Conservation (phyloP, 2,797 vertebrate species). For the Melanogrammus aeglefinus region DNA sequence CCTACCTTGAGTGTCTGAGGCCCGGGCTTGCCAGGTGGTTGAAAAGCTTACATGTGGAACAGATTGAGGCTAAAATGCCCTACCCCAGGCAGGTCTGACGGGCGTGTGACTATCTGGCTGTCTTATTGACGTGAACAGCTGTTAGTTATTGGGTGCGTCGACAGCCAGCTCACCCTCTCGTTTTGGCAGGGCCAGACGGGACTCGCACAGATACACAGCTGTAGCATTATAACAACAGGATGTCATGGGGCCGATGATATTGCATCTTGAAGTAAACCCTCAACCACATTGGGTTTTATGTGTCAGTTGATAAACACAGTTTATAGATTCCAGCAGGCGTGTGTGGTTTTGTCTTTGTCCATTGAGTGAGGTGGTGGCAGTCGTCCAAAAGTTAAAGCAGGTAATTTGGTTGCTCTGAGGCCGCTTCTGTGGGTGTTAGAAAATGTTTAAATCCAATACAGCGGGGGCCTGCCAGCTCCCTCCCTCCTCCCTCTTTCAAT, state of each 20-base stretch:
- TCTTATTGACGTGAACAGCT: background rate
- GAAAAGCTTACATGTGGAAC: background rate
- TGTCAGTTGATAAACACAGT: conserved; percentile 18
- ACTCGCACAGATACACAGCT: conserved; percentile 32
- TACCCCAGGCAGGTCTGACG: background rate
- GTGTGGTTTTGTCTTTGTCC: background rate
- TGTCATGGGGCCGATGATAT: conserved; percentile 28
- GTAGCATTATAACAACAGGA: conserved; percentile 26
- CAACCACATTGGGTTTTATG: conserved; percentile 10
- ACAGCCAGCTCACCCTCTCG: background rate
- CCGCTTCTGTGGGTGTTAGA: background rate
- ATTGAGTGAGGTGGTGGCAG: background rate
- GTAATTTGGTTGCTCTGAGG: background rate
- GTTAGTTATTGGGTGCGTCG: conserved; percentile 18
- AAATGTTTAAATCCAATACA: background rate
- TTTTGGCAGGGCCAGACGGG: conserved; percentile 30
- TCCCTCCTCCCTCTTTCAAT: background rate
- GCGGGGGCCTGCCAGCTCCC: background rate
- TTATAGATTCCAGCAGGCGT: conserved; percentile 17
- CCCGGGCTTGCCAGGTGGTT: background rate
- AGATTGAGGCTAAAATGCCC: background rate
- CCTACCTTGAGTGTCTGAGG: background rate
- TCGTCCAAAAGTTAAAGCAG: background rate
- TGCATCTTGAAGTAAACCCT: conserved; percentile 31
- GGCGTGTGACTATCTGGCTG: conserved; percentile 13